A percentile compares a stretch with the other conserved stretches of the same genome.
These are phyloP conservation scores for Kryptopterus vitreolus DNA, from an alignment of 2,797 vertebrate species.

Conservation along the genomic window DNA sequence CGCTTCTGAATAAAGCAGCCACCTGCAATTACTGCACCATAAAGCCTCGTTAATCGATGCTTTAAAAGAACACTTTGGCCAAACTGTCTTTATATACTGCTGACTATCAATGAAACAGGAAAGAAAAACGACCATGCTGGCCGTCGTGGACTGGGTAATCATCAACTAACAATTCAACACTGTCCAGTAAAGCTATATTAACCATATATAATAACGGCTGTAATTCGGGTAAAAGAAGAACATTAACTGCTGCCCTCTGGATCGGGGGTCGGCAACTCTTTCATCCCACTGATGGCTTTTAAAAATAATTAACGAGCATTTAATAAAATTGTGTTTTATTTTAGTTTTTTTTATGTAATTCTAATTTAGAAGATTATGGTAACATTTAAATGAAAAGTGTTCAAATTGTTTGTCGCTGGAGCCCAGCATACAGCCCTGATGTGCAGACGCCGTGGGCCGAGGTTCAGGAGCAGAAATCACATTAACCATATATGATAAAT, in stretches of 20 bases:
- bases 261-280: too few species aligned
- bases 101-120: not conserved
- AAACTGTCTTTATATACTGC: constrained; percentile 13
- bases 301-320: too few species aligned
- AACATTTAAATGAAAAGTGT: too few species aligned
- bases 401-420: too few species aligned
- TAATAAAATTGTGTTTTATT: too few species aligned
- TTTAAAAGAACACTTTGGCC: constrained; percentile 14
- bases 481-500: too few species aligned
- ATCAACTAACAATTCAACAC: constrained; percentile 11
- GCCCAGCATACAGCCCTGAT: too few species aligned
- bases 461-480: too few species aligned
- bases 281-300: too few species aligned
- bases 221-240: not conserved
- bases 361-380: too few species aligned
- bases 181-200: not conserved
- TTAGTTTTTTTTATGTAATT: too few species aligned
- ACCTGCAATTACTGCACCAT: constrained; percentile 21
- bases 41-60: constrained; percentile 16
- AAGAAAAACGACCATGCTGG: not conserved
- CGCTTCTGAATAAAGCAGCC: constrained; percentile 14
- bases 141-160: constrained; percentile 2
- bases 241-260: not conserved
- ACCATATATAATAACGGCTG: not conserved
- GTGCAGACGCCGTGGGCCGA: too few species aligned